phyloP scores from a whole-genome alignment of 2,113 vertebrate genomes.

The Odontesthes bonariensis region DNA sequence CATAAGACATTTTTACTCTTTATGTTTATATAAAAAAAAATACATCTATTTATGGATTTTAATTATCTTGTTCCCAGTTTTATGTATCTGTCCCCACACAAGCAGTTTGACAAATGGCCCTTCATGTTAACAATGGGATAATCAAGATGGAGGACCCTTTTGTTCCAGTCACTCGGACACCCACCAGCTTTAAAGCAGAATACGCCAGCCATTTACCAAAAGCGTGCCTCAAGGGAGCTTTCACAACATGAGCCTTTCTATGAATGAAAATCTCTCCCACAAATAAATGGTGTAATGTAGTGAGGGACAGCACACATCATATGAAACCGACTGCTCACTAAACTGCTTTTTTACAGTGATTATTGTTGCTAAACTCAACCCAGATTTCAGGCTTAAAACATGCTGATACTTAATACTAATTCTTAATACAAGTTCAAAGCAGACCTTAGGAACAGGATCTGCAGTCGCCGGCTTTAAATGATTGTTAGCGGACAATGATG shows the following conservation, averaged over 20 bases:
- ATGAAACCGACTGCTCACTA: background rate
- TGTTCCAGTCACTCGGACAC: no score
- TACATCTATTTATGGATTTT: background rate
- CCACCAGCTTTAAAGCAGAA: no score
- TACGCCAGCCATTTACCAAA: background rate
- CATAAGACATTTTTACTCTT: no score
- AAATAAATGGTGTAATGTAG: background rate
- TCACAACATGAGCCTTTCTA: background rate
- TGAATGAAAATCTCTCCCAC: background rate
- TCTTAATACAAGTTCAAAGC: no score
- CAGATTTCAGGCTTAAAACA: background rate
- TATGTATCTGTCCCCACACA: background rate
- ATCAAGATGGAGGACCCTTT: background rate
- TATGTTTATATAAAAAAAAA: no score
- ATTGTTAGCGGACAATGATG: no score
- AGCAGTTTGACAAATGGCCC: slow-evolving; percentile 1
- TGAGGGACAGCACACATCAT: background rate
- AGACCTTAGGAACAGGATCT: no score
- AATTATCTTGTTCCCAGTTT: background rate
- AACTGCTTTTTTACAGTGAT: background rate
- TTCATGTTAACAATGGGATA: slow-evolving; percentile 1
- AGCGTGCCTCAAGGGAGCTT: background rate
- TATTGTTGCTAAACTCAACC: background rate
- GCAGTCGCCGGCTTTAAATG: no score
- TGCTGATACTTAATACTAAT: no score